These are phyloP conservation scores for Bedellia somnulentella DNA, from an alignment of 2,888 invertebrate species.

Conservation along the genomic window DNA sequence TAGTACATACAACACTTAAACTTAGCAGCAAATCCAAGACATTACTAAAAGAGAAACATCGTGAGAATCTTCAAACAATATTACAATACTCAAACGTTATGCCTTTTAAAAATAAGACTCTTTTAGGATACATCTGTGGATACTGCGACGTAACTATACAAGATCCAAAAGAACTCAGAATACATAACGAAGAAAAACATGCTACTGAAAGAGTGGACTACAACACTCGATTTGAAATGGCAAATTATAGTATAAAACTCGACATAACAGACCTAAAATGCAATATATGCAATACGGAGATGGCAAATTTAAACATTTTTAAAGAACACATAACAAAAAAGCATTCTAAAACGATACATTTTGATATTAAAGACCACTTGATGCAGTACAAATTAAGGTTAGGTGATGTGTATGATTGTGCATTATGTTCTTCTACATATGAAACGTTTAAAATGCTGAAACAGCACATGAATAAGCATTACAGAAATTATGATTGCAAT, in stretches of 20 bases:
- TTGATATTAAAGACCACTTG: neutral
- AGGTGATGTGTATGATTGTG: neutral
- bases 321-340: neutral
- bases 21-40: too few species aligned
- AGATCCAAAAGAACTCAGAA: neutral
- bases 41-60: neutral
- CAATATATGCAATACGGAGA: neutral
- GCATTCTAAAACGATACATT: neutral
- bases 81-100: neutral
- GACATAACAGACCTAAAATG: neutral
- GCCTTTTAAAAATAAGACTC: neutral
- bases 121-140: neutral
- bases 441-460: constrained; percentile 1
- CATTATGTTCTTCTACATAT: neutral
- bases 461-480: constrained; percentile 31
- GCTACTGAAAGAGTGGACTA: neutral
- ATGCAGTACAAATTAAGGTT: neutral
- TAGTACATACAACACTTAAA: too few species aligned
- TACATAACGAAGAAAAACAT: neutral
- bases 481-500: constrained; percentile 44
- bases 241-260: neutral
- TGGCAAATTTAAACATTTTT: neutral
- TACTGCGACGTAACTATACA: neutral
- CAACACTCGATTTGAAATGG: neutral
- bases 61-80: neutral